Base-by-base conservation (phyloP, 2,113 vertebrate species). In the Gambusia holbrooki region DNA sequence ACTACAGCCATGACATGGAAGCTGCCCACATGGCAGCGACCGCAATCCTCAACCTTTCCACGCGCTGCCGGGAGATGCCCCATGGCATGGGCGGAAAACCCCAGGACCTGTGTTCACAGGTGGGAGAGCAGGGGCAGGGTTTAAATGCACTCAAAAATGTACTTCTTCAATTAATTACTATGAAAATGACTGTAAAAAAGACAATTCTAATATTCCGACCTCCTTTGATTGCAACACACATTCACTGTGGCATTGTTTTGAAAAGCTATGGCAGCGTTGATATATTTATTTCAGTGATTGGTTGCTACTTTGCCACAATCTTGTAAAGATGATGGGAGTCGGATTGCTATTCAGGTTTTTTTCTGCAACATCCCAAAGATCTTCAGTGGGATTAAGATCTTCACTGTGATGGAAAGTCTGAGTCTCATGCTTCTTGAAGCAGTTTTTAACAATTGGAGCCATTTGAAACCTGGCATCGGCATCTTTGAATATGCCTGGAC, bases 21-120 rank as follows among this genome's bases (percentile, higher is more conserved):
- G 98, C 98, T 0, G 97, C 98, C 0, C 98, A 99, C 95, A 99
- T 99, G 98, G 98, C 98, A 0, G 98, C 98, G 83, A 97, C 97
- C 0, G 98, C 98, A 93, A 99, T 99, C 93, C 96, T 99, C 93
- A 99, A 99, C 94, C 96, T 99, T 90, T 99, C 97, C 91, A 99
- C 98, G 0, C 97, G 98, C 91, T 99, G 98, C 94, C 94, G 98
- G 45, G 97, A 99, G 94, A 97, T 99, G 98, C 98, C 98, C 40
- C 97, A 97, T 85, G 95, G 96, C 90, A 96, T 99, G 90, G 96
- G 95, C 64, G 95, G 95, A 86, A 98, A 98, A 90, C 96, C 97
- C 17, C 97, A 96, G 94, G 97, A 99, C 91, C 94, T 97, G 88
- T 99, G 97, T 89, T 85, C 96, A 0, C 95, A 96, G 97, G 98